Percentiles rank a stretch among this genome's conserved stretches.
phyloP scores from a whole-genome alignment of 2,888 invertebrate genomes.

The Xanthorhoe spadicearia region DNA sequence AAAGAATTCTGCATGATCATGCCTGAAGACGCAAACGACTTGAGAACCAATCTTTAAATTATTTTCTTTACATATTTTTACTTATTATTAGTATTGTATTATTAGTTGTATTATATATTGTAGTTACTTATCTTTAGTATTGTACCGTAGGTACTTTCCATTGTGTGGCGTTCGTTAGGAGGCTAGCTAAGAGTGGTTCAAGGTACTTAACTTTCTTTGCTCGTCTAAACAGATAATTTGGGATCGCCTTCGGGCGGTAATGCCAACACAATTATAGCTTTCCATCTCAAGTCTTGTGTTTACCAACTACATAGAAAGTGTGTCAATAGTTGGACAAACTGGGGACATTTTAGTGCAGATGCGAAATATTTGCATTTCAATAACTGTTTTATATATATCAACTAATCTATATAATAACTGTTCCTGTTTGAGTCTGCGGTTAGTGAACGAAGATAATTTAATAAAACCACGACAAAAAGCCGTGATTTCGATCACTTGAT shows the following conservation, averaged over 20 bases:
- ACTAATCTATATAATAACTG: no score
- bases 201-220: conserved; percentile 26
- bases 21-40: no score
- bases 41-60: no score
- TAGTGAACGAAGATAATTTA: no score
- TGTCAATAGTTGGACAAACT: conserved; percentile 45
- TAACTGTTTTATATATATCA: conserved; percentile 4
- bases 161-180: no score
- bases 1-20: no score
- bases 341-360: conserved; percentile 17
- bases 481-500: not conserved
- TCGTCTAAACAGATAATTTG: conserved; percentile 28
- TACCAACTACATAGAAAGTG: conserved; percentile 53
- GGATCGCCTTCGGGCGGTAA: conserved; percentile 21
- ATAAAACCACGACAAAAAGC: not conserved
- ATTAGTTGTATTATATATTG: no score
- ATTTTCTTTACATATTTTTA: no score
- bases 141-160: no score
- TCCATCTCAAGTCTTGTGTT: conserved; percentile 49
- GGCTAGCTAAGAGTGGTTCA: not conserved
- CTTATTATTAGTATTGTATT: no score
- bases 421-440: no score
- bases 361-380: conserved; percentile 21
- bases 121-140: no score
- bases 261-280: conserved; percentile 40